These are phyloP conservation scores for Sphaeramia orbicularis DNA, from an alignment of 2,797 vertebrate genomes.

Conservation along the genomic window DNA sequence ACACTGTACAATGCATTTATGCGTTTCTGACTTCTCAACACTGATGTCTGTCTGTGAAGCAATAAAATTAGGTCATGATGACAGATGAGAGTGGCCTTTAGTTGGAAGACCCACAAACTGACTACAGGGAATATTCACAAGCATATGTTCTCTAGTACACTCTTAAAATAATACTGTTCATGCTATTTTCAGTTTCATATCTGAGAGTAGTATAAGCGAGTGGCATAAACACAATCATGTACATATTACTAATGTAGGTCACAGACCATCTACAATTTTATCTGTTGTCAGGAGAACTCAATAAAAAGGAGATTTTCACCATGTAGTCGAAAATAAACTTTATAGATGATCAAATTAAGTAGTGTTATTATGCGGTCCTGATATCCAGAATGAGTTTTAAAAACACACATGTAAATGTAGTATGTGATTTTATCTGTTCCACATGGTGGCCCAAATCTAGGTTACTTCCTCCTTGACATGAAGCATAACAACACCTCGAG, in stretches of 20 bases:
- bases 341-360: background rate
- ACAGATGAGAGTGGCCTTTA: slow-evolving; percentile 45
- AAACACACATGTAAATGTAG: slow-evolving; percentile 22
- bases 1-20: background rate
- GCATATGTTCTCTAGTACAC: slow-evolving; percentile 17
- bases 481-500: slow-evolving; percentile 45
- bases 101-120: slow-evolving; percentile 36
- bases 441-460: slow-evolving; percentile 33
- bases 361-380: slow-evolving; percentile 8
- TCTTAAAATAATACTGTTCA: too few species aligned
- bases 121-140: slow-evolving; percentile 17
- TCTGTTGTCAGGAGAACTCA: background rate
- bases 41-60: background rate
- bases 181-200: too few species aligned
- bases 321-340: slow-evolving; percentile 1
- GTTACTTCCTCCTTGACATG: slow-evolving; percentile 42
- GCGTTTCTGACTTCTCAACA: background rate
- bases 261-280: background rate
- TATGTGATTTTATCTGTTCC: slow-evolving; percentile 8
- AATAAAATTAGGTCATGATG: slow-evolving; percentile 63
- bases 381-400: slow-evolving; percentile 1
- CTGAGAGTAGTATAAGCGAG: too few species aligned
- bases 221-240: too few species aligned
- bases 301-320: background rate
- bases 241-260: too few species aligned